These are phyloP conservation scores for Monomorium pharaonis DNA, from an alignment of 1,140 invertebrate species.

Conservation along the genomic window DNA sequence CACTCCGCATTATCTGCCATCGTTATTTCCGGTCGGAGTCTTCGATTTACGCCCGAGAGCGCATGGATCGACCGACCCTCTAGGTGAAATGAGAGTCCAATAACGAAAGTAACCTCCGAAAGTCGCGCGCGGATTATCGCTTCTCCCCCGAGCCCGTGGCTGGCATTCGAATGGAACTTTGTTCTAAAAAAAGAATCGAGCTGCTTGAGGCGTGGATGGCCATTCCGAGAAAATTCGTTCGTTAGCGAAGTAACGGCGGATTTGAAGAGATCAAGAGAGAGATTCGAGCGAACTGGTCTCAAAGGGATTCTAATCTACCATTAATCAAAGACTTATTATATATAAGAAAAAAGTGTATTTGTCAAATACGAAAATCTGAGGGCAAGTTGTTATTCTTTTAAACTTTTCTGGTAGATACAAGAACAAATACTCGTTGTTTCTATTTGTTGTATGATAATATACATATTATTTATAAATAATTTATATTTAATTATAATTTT, in stretches of 20 bases:
- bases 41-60: constrained; percentile 65
- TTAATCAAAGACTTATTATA: constrained; percentile 23
- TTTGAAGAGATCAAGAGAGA: constrained; percentile 37
- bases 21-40: constrained; percentile 79
- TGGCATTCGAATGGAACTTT: constrained; percentile 53
- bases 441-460: neutral
- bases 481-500: neutral
- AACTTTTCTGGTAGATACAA: neutral
- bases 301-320: constrained; percentile 39
- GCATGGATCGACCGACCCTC: constrained; percentile 56
- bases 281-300: neutral
- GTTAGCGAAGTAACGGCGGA: constrained; percentile 39
- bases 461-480: neutral
- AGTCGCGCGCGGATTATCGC: constrained; percentile 68
- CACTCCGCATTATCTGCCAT: constrained; percentile 75
- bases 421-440: neutral
- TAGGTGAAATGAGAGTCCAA: constrained; percentile 69
- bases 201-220: constrained; percentile 32
- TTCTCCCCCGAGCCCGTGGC: constrained; percentile 43
- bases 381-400: neutral
- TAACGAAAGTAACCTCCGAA: constrained; percentile 71
- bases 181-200: constrained; percentile 44
- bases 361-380: neutral
- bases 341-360: neutral
- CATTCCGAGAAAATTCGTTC: constrained; percentile 51